A percentile compares a stretch with the other conserved stretches of the same genome.
These are phyloP conservation scores for Corythaeola cristata DNA, from an alignment of 2,113 vertebrate species.

Conservation along the genomic window DNA sequence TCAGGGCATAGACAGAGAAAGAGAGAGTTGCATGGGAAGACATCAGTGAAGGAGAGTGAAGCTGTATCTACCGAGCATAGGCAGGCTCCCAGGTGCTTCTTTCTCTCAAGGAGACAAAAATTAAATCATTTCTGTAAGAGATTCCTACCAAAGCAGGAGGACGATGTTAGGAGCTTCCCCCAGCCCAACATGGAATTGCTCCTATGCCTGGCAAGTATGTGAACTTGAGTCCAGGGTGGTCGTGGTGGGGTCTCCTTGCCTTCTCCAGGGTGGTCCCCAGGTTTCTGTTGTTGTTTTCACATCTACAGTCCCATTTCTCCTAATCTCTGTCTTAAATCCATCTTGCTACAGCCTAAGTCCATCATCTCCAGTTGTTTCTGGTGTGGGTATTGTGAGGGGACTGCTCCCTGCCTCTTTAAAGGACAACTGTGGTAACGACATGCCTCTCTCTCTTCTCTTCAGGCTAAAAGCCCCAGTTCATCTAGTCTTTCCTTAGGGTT, in stretches of 20 bases:
- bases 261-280: neutral
- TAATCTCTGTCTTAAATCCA: neutral
- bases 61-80: neutral
- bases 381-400: neutral
- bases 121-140: neutral
- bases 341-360: neutral
- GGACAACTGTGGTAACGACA: neutral
- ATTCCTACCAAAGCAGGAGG: neutral
- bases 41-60: neutral
- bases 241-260: neutral
- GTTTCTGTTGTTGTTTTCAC: neutral
- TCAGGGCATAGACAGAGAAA: neutral
- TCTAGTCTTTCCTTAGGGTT: neutral
- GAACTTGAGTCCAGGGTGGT: neutral
- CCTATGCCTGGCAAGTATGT: neutral
- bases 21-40: neutral
- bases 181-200: fast-evolving
- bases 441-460: neutral
- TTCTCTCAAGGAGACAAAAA: neutral
- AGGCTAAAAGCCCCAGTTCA: neutral
- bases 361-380: neutral
- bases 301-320: neutral
- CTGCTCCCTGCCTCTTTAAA: neutral
- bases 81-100: neutral
- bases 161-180: neutral